Evolutionary conservation across 2,888 invertebrate species (phyloP), one percentile per base, ranked within the genome.

Genomic region (Diarsia mendica): DNA sequence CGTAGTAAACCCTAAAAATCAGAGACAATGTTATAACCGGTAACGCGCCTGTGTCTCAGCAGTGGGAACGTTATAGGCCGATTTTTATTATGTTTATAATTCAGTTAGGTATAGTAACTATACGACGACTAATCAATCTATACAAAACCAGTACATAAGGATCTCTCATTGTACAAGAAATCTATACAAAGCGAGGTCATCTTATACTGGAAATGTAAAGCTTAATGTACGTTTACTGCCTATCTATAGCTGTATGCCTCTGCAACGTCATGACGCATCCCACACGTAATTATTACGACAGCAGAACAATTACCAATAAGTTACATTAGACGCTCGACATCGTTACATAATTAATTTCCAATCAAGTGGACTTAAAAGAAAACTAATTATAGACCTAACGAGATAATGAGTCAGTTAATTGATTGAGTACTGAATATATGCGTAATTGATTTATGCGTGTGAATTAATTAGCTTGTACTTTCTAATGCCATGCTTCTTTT

Each of bases 321-420:
- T 70, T 55, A 76, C 49, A 73, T 72, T 49, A 72, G 15, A 64
- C 23, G 39, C 5, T 55, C 15, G 33, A 53, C 39, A 79, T 75
- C 64, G 49, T 78, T 75, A 75, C 72, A 28, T 78, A 82, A 86
- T 82, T 77, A 72, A 66, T 67, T 58, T 63, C 9, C 46, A 77
- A 82, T 75, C 46, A 80, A 70, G 67, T 70, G 67, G 5, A 39
- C 5, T 66, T 65, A 66, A 78, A 86, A 82, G 75, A 84, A 84
- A 85, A 65, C 63, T 77, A 86, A 86, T 82, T 68, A 77, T 74
- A 81, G 74, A 73, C 74, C 67, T 67, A 74, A 58, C 58, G 60
- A 78, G 76, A 77, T 79, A 84, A 78, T 79, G 74, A 75, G 55
- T 39, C 55, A 48, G 58, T 60, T 79, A 79, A 82, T 73, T 53